phyloP scores from a whole-genome alignment of 2,888 invertebrate species.

The Graphium colonna region DNA sequence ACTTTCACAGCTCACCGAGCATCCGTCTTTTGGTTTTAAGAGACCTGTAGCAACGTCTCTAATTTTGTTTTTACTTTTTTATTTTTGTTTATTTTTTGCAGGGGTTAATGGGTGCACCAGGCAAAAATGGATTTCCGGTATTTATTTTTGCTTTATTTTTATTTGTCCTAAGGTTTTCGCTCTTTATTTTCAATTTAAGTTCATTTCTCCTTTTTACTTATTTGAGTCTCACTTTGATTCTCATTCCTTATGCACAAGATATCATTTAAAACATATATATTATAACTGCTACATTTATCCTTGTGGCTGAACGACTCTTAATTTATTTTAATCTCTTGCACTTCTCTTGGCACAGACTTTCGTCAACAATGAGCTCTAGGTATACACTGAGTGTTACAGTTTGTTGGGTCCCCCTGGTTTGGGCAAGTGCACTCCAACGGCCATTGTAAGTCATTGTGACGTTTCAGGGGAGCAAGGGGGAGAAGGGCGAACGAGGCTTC shows the following conservation, averaged over 20 bases:
- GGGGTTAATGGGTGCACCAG: slow-evolving; percentile 90
- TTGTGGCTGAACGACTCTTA: no score
- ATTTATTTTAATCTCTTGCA: no score
- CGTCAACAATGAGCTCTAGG: no score
- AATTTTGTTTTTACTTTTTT: slow-evolving; percentile 9
- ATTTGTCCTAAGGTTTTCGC: slow-evolving; percentile 59
- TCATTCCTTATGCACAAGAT: no score
- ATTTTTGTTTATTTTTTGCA: slow-evolving; percentile 64
- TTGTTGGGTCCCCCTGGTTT: no score
- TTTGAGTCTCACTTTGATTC: no score
- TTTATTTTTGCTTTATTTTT: slow-evolving; percentile 65
- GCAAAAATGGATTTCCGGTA: slow-evolving; percentile 95
- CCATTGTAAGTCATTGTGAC: slow-evolving; percentile 39
- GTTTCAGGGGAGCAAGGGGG: slow-evolving; percentile 86
- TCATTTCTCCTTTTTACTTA: slow-evolving; percentile 8
- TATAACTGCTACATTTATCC: no score
- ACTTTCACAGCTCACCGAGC: background rate
- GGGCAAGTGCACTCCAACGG: no score
- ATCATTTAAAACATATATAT: no score
- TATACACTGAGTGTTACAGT: no score
- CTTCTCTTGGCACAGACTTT: no score
- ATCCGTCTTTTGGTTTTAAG: slow-evolving; percentile 11
- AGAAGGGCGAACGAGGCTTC: slow-evolving; percentile 86
- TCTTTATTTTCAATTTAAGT: slow-evolving; percentile 21
- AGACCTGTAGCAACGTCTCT: slow-evolving; percentile 8